Evolutionary conservation across 1,140 invertebrate genomes (phyloP), one percentile per base, ranked within the genome.

Genomic region (Brachionus koreanus): DNA sequence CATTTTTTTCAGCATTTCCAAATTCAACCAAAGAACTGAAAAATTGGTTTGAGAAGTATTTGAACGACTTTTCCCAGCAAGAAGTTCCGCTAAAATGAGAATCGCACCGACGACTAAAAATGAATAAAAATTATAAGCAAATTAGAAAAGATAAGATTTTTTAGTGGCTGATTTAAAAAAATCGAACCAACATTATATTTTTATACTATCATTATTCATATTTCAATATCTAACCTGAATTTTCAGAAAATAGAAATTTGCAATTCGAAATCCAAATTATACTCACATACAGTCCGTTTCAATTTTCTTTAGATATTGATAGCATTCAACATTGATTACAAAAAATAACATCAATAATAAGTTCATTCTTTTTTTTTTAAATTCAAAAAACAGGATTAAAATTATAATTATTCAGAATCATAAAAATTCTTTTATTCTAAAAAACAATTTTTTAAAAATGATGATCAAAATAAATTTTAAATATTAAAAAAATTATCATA

Each of bases 31-130:
- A 43, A 5, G 76, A 57, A 35, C 33, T 49, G 10, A 79, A 10
- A 10, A 79, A 33, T 25, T 79, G 33, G 25, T 79, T 79, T 19
- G 39, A 23, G n/a, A 61, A 79, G 37, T 61, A 79, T 37, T n/a
- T 43, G 35, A 79, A 79, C 33, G 76, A 61, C 39, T 79, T 61
- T 9, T 65, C 49, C 76, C 76, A 79, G 16, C 76, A 79, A 19
- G 49, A 37, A 12, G 23, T 10, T 10, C 49, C 76, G 23, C 35
- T 61, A 43, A 79, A 79, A 61, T 79, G 76, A 39, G 76, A 79
- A 29, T 79, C 76, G 25, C 76, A 79, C 57, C 61, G 76, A 6
- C 76, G 76, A n/a, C 76, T 79, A 42, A 42, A 61, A 61, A 63
- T 7, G 0, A 61, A 61, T 37, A n/a, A 35, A 6, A 37, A 77